phyloP scores from a whole-genome alignment of 2,113 vertebrate species.

The Collichthys lucidus region DNA sequence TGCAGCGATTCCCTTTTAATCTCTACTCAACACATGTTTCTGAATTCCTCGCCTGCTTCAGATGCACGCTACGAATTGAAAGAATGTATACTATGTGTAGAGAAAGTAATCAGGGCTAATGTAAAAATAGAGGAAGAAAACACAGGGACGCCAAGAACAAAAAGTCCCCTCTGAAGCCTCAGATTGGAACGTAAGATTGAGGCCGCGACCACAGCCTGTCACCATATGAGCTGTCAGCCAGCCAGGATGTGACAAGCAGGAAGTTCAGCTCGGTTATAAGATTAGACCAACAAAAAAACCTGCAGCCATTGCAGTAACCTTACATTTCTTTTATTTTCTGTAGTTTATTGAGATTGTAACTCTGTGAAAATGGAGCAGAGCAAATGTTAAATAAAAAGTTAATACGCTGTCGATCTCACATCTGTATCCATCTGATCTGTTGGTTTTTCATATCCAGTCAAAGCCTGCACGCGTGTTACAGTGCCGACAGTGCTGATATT shows the following conservation, averaged over 20 bases:
- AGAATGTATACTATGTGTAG: neutral
- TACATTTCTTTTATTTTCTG: neutral
- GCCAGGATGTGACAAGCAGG: constrained; percentile 74
- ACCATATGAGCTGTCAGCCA: constrained; percentile 57
- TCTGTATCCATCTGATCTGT: neutral
- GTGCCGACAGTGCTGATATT: neutral
- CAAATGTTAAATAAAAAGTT: constrained; percentile 1
- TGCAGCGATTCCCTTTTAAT: neutral
- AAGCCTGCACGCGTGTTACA: neutral
- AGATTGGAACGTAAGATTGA: constrained; percentile 50
- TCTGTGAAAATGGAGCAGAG: neutral
- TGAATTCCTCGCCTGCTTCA: constrained; percentile 15
- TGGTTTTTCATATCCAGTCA: constrained; percentile 2
- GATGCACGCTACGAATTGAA: constrained; percentile 12
- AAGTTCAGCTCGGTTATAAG: constrained; percentile 54
- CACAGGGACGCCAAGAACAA: constrained; percentile 2
- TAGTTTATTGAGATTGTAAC: neutral
- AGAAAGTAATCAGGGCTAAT: neutral
- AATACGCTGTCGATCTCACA: neutral
- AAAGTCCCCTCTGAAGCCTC: constrained; percentile 32
- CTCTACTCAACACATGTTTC: constrained; percentile 8
- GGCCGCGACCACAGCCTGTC: constrained; percentile 64
- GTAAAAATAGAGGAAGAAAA: neutral
- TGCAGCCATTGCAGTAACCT: neutral
- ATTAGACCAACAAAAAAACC: neutral